A percentile compares a stretch with the other conserved stretches of the same genome.
Conservation (phyloP, 2,888 invertebrate species). For the Metopia argyrocephala region DNA sequence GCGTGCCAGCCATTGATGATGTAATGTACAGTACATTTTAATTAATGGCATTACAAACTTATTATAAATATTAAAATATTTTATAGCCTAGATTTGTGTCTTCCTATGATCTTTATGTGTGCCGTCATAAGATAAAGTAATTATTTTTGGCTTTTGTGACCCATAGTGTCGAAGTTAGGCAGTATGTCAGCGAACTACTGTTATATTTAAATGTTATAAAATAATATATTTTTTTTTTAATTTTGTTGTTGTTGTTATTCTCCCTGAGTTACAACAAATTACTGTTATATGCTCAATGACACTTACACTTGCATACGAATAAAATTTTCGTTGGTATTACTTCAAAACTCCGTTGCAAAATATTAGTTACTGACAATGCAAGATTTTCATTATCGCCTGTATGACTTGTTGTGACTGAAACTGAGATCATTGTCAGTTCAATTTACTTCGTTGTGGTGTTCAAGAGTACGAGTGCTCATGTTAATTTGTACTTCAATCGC, state of each 20-base stretch:
- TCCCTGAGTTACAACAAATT: conserved; percentile 51
- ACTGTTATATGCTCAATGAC: conserved; percentile 58
- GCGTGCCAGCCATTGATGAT: too few relatives aligned
- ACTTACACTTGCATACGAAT: conserved; percentile 5
- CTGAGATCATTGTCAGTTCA: conserved; percentile 38
- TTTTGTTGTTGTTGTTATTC: conserved; percentile 29
- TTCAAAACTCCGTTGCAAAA: background rate
- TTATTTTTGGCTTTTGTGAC: background rate
- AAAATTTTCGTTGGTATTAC: conserved; percentile 12
- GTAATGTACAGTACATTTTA: too few relatives aligned
- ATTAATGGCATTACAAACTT: too few relatives aligned
- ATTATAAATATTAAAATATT: too few relatives aligned
- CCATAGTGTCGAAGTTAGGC: conserved; percentile 21
- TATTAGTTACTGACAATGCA: background rate
- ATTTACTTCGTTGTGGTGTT: conserved; percentile 4
- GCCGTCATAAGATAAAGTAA: background rate
- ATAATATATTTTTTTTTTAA: conserved; percentile 18
- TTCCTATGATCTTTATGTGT: background rate
- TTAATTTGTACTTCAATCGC: conserved; percentile 50
- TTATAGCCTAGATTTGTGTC: too few relatives aligned
- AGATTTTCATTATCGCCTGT: background rate
- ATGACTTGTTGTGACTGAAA: background rate
- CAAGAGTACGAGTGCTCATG: conserved; percentile 33
- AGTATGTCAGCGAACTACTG: background rate
- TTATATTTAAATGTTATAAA: conserved; percentile 16